Conservation (phyloP, 2,797 vertebrate species). For the Emydoidea blandingii region DNA sequence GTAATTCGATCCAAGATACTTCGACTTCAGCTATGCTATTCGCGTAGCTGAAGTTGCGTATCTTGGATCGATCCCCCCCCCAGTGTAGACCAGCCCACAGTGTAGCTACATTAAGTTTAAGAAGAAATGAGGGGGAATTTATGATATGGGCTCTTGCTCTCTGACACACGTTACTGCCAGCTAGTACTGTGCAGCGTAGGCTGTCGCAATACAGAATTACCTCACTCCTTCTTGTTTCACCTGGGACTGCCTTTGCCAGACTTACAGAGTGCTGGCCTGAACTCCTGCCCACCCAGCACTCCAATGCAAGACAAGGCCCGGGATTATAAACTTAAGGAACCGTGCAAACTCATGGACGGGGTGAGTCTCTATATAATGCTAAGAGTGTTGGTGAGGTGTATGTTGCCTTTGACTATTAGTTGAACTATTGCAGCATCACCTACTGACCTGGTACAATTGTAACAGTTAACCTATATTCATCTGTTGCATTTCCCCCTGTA, state of each 20-base stretch:
- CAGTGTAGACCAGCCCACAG: too few species aligned
- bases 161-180: background rate
- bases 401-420: background rate
- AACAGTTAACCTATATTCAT: background rate
- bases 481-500: background rate
- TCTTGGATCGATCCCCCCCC: too few species aligned
- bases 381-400: background rate
- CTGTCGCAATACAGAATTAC: background rate
- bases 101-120: background rate
- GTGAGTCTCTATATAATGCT: background rate
- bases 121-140: background rate
- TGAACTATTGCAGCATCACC: background rate
- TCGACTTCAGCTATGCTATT: too few species aligned
- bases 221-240: background rate
- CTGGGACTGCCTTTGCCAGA: background rate
- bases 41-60: too few species aligned
- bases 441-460: background rate
- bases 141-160: background rate
- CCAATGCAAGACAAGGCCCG: background rate
- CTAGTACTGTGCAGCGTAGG: background rate
- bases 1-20: too few species aligned
- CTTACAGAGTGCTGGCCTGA: background rate
- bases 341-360: rapidly evolving
- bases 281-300: background rate
- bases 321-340: background rate